Percentiles rank a stretch among this genome's conserved stretches.
phyloP scores from a whole-genome alignment of 2,888 invertebrate genomes.

The Drosophila tripunctata region DNA sequence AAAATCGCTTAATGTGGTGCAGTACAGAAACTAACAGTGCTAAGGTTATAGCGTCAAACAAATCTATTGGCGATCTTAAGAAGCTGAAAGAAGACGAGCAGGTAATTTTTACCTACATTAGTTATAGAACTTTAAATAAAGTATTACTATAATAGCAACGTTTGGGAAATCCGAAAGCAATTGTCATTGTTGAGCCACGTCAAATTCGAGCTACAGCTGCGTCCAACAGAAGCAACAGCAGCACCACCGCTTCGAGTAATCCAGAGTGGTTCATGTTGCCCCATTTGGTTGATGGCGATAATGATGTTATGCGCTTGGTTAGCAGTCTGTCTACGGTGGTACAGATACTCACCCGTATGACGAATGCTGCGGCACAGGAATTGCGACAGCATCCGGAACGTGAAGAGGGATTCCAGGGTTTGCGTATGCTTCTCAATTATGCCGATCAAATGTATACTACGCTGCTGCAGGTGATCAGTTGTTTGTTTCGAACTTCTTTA shows the following conservation, averaged over 20 bases:
- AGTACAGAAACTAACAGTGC: slow-evolving; percentile 4
- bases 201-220: neutral
- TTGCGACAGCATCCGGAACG: slow-evolving; percentile 44
- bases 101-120: slow-evolving; percentile 10
- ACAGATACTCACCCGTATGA: slow-evolving; percentile 47
- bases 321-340: slow-evolving; percentile 43
- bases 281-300: slow-evolving; percentile 18
- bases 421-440: slow-evolving; percentile 36
- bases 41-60: neutral
- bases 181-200: slow-evolving; percentile 46
- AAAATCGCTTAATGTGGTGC: slow-evolving; percentile 36
- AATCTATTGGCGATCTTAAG: slow-evolving; percentile 5
- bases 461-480: slow-evolving; percentile 35
- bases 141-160: neutral
- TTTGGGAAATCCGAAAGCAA: neutral
- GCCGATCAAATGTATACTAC: slow-evolving; percentile 53
- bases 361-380: slow-evolving; percentile 38
- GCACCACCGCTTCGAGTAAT: neutral
- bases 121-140: neutral
- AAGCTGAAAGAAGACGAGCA: neutral
- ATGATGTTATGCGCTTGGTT: slow-evolving; percentile 34
- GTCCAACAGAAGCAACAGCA: neutral
- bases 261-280: slow-evolving; percentile 34
- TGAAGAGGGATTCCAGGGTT: slow-evolving; percentile 34
- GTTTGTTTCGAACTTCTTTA: no score